A percentile compares a stretch with the other conserved stretches of the same genome.
These are phyloP conservation scores for Zaprionus gabonicus DNA, from an alignment of 1,140 invertebrate species.

Conservation along the genomic window DNA sequence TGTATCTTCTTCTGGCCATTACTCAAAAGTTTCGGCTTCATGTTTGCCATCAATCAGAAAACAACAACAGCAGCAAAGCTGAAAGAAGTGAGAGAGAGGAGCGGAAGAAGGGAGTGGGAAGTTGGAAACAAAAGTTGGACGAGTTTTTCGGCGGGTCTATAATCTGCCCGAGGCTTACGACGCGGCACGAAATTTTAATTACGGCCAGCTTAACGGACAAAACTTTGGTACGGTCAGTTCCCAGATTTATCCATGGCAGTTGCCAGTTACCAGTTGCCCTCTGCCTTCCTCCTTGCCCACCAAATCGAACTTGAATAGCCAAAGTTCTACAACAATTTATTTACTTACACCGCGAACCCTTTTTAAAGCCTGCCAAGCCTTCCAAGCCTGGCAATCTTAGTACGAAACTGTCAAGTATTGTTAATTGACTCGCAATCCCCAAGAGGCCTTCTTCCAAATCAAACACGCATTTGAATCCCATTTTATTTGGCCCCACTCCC, in stretches of 20 bases:
- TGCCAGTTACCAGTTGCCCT: neutral
- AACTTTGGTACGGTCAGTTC: conserved; percentile 67
- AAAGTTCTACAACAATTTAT: conserved; percentile 78
- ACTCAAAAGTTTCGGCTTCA: conserved; percentile 50
- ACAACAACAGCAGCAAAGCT: conserved; percentile 47
- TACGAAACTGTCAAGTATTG: conserved; percentile 68
- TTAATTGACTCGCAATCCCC: conserved; percentile 77
- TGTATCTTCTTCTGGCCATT: conserved; percentile 15
- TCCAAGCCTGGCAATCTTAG: conserved; percentile 26
- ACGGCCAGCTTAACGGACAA: conserved; percentile 74
- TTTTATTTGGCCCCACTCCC: conserved; percentile 69
- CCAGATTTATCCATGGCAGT: conserved; percentile 35
- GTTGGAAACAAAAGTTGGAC: conserved; percentile 27
- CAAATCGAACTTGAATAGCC: conserved; percentile 42
- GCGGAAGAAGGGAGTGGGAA: conserved; percentile 9
- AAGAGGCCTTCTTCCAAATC: conserved; percentile 23
- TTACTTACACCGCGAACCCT: conserved; percentile 70
- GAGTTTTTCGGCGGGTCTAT: conserved; percentile 51
- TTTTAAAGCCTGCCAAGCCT: conserved; percentile 44
- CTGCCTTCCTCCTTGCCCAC: too few relatives aligned
- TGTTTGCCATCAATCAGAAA: conserved; percentile 73
- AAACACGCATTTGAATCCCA: conserved; percentile 72
- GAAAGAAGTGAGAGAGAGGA: conserved; percentile 50
- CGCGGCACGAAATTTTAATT: conserved; percentile 74
- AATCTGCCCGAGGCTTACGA: conserved; percentile 72